Conservation (phyloP, 2,888 invertebrate species). For the Euspilapteryx auroguttella region DNA sequence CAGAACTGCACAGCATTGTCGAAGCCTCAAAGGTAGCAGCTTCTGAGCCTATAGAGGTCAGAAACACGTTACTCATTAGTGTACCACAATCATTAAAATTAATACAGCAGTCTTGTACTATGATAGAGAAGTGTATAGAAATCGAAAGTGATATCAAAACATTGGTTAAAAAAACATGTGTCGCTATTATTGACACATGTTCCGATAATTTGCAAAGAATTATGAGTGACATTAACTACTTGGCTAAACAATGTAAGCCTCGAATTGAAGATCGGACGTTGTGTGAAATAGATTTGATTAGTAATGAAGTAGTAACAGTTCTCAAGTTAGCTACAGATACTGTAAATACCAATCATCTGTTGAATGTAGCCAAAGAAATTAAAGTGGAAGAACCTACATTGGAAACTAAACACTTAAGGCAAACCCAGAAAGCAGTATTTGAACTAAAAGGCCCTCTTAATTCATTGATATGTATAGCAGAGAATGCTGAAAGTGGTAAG, state of each 20-base stretch:
- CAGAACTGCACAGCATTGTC: slow-evolving; percentile 65
- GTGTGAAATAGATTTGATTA: slow-evolving; percentile 39
- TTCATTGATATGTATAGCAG: slow-evolving; percentile 30
- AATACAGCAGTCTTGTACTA: slow-evolving; percentile 66
- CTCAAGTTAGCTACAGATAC: slow-evolving; percentile 55
- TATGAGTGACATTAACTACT: slow-evolving; percentile 35
- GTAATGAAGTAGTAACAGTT: slow-evolving; percentile 50
- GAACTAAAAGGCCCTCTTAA: slow-evolving; percentile 33
- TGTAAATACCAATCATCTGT: slow-evolving; percentile 41
- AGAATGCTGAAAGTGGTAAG: slow-evolving; percentile 24
- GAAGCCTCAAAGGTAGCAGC: slow-evolving; percentile 51
- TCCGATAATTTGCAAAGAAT: slow-evolving; percentile 57
- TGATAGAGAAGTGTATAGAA: slow-evolving; percentile 70
- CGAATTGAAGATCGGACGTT: slow-evolving; percentile 30
- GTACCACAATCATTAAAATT: slow-evolving; percentile 62
- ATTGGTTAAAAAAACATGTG: slow-evolving; percentile 68
- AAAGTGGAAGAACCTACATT: slow-evolving; percentile 22
- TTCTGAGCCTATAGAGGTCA: slow-evolving; percentile 28
- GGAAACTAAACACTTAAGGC: slow-evolving; percentile 32
- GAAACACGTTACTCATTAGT: slow-evolving; percentile 56
- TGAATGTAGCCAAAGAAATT: slow-evolving; percentile 31
- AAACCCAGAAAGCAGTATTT: slow-evolving; percentile 43
- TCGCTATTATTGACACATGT: slow-evolving; percentile 65
- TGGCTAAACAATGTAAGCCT: slow-evolving; percentile 46
- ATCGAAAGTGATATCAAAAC: slow-evolving; percentile 69